A percentile compares a stretch with the other conserved stretches of the same genome.
These are phyloP conservation scores for Schizopygopsis malacanthus DNA, from an alignment of 2,797 vertebrate genomes.

Conservation along the genomic window DNA sequence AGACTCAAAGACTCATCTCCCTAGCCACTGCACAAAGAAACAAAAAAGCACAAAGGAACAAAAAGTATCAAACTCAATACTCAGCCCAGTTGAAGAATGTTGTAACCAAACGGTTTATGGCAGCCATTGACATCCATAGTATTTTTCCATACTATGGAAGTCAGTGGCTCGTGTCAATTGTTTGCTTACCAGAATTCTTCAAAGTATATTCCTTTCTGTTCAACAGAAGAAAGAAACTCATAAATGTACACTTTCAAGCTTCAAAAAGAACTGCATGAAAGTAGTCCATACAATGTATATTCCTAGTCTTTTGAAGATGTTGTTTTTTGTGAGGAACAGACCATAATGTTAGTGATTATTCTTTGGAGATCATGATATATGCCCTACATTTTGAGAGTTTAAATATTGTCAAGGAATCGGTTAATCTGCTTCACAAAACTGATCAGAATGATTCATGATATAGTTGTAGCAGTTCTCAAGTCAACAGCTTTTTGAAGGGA, in stretches of 20 bases:
- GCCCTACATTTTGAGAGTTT: background rate
- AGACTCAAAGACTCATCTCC: background rate
- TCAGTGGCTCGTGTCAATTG: background rate
- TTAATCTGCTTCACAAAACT: background rate
- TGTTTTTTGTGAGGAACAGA: slow-evolving; percentile 10
- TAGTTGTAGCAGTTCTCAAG: background rate
- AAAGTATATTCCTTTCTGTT: background rate
- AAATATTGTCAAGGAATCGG: background rate
- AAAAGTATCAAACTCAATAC: background rate
- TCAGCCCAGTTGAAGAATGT: background rate
- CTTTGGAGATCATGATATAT: background rate
- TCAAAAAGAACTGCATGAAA: background rate
- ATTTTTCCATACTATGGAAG: background rate
- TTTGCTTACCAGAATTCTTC: background rate
- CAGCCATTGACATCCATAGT: background rate
- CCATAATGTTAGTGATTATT: no score
- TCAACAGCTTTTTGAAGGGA: background rate
- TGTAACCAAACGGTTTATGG: background rate
- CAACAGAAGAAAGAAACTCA: background rate
- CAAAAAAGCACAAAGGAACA: no score
- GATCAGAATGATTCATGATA: background rate
- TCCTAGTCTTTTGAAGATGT: background rate
- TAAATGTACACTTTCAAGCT: background rate
- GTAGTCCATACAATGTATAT: background rate
- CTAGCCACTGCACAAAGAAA: background rate